phyloP scores from a whole-genome alignment of 2,113 vertebrate genomes.

The Microtus richardsoni region DNA sequence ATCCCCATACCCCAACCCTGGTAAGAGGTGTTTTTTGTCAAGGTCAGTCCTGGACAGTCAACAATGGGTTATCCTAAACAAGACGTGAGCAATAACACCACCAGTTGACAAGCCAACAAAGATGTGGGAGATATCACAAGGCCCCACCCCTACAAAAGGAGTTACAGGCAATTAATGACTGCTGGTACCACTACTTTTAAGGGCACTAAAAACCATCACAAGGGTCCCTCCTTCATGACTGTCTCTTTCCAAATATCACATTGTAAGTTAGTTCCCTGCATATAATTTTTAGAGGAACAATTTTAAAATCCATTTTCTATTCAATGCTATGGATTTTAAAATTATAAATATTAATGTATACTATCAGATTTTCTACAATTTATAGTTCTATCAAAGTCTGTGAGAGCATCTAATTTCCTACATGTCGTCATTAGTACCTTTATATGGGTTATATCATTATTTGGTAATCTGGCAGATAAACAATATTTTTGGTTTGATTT shows the following conservation, averaged over 20 bases:
- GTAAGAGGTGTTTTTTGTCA: no score
- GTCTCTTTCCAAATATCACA: background rate
- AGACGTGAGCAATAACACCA: background rate
- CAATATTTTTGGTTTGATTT: background rate
- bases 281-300: background rate
- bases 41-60: background rate
- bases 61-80: no score
- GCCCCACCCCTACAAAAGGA: no score
- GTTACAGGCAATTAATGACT: background rate
- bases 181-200: background rate
- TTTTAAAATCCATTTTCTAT: no score
- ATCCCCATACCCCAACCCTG: no score
- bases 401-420: background rate
- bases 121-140: no score
- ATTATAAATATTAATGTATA: background rate
- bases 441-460: background rate
- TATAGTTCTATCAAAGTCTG: background rate
- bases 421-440: background rate
- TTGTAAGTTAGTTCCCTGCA: background rate
- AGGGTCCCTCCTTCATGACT: background rate
- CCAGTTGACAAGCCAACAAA: background rate
- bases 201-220: background rate
- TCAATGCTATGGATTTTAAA: background rate
- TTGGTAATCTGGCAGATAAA: conserved; percentile 26
- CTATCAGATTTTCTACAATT: background rate